phyloP scores from a whole-genome alignment of 2,113 vertebrate genomes.

The Lutjanus erythropterus region DNA sequence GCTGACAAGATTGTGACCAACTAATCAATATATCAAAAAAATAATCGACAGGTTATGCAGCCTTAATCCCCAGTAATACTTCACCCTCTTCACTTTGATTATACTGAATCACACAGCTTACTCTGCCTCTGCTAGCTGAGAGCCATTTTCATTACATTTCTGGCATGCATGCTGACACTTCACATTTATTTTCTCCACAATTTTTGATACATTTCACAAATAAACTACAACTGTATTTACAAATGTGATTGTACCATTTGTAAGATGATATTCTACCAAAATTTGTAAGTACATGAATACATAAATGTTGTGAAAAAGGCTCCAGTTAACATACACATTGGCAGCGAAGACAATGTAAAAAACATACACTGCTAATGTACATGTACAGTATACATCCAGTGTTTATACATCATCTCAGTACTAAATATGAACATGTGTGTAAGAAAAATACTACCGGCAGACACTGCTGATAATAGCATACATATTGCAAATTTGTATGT shows the following conservation, averaged over 20 bases:
- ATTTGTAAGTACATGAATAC: neutral
- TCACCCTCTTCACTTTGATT: neutral
- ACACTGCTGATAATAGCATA: neutral
- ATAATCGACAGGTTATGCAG: too few species aligned
- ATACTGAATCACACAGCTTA: neutral
- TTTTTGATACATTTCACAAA: neutral
- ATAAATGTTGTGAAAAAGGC: neutral
- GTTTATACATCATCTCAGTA: neutral
- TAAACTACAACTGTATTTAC: neutral
- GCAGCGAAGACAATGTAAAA: neutral
- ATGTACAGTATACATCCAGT: neutral
- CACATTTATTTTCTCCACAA: neutral
- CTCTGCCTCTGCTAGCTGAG: neutral
- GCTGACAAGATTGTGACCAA: too few species aligned
- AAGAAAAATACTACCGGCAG: neutral
- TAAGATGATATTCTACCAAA: neutral
- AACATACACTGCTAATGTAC: neutral
- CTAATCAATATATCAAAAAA: too few species aligned
- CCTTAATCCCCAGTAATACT: neutral
- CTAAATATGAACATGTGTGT: neutral
- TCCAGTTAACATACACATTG: neutral
- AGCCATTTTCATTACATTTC: neutral
- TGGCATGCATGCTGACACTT: neutral
- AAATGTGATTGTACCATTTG: neutral
- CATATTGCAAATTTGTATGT: neutral